Evolutionary conservation across 2,888 invertebrate species (phyloP), one percentile per base, ranked within the genome.

Genomic region (Latrodectus elegans): DNA sequence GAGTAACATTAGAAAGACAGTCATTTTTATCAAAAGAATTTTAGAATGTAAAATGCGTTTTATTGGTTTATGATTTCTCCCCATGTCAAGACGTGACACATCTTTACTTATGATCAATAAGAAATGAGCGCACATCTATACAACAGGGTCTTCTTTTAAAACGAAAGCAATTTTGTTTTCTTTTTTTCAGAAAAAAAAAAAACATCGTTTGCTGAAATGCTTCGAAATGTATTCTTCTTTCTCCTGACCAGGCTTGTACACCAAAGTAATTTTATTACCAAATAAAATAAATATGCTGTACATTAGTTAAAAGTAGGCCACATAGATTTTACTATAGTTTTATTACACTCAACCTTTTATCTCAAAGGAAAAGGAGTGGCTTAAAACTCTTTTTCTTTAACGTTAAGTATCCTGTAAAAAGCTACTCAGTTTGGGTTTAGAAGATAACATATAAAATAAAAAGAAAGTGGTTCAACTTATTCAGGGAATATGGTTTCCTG

Each of bases 301-400:
- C 81, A 81, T 81, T 74, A 81, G 73, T 73, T 81, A 72, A 74
- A 81, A 81, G 81, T 81, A 81, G 73, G 81, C 74, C 81, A 81
- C 81, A 73, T 81, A 73, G 73, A 81, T 74, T 81, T 81, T 67
- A 81, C 67, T 81, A 81, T 81, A 67, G 73, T 81, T 81, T 81
- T 81, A 81, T 65, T 81, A 73, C 81, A 74, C 52, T 64, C 74
- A 53, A 38, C 67, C 73, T 81, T 81, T 81, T 81, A 81, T 81
- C 81, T 81, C 26, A n/a, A 65, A 52, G 26, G 72, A 53, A 74
- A 74, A 51, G 73, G 67, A 53, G 26, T 64, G 65, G 26, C 74
- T 73, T 65, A 74, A 73, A 81, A 74, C 52, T 73, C 67, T 22
- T 67, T 74, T 81, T 73, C 72, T 73, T 67, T 81, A 26, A 81